Evolutionary conservation across 2,888 invertebrate genomes (phyloP), one percentile per base, ranked within the genome.

Genomic region (Hypsopygia costalis): DNA sequence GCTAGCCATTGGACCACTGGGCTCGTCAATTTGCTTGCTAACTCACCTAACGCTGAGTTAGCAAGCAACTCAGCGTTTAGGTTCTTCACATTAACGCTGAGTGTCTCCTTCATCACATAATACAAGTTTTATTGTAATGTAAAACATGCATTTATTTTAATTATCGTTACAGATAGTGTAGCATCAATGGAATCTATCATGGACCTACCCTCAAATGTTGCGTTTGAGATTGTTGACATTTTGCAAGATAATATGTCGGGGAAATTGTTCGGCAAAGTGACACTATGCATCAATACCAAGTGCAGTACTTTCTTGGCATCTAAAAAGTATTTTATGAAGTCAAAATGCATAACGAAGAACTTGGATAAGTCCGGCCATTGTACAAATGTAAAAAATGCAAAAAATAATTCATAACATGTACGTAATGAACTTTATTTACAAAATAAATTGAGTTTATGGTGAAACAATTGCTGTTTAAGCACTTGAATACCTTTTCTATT

Each of bases 161-260:
- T 46, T 49, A 20, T 33, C 12, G 39, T 82, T 81, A 32, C 71
- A 87, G 87, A 87, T 48, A 83, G 77, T 46, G 55, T 69, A 44
- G 77, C 73, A 25, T 76, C 77, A 42, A 71, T 83, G 77, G 82
- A 81, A 52, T 77, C 85, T 6, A 73, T 79, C 29, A 78, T 79
- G 78, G 81, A 87, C 62, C 66, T 86, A 45, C 85, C 87, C 4
- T 81, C 83, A 27, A 85, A 81, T 40, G 57, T 83, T 11, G 81
- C 69, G 36, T 76, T 79, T 41, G 80, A 85, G 66, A 69, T 81
- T 34, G 79, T 86, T n/a, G 82, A 86, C 29, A 82, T 82, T 40
- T 57, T 87, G 47, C 71, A 85, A 59, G 73, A 81, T 27, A 81
- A 77, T 62, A 69, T 87, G 75, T 52, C 70, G 34, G 83, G 83